Evolutionary conservation across 2,113 vertebrate genomes (phyloP).

Genomic region (Sylvilagus bachmani): DNA sequence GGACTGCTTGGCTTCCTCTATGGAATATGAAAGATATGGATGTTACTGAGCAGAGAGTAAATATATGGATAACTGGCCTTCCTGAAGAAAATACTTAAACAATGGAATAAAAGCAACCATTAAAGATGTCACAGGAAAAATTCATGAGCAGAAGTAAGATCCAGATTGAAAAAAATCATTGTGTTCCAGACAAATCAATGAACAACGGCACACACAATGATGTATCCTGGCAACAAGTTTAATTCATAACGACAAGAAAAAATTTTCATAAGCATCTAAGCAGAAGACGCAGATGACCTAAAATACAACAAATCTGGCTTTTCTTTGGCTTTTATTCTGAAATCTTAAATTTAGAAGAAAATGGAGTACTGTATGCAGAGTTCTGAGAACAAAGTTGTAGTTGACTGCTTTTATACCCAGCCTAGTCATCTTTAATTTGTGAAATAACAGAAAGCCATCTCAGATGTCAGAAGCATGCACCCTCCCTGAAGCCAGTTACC

Average conservation of each 20-base stretch:
- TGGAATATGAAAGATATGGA: background rate
- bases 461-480: constrained; percentile 20
- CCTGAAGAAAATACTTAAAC: constrained; percentile 57
- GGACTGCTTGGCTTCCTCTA: background rate
- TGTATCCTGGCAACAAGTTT: constrained; percentile 70
- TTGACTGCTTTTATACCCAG: constrained; percentile 74
- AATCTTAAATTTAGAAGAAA: constrained; percentile 70
- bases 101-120: constrained; percentile 51
- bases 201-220: constrained; percentile 57
- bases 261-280: constrained; percentile 63
- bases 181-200: constrained; percentile 68
- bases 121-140: constrained; percentile 65
- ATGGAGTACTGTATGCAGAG: constrained; percentile 26
- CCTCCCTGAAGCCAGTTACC: background rate
- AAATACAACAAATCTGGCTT: constrained; percentile 64
- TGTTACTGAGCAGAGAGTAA: background rate
- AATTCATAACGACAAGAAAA: constrained; percentile 74
- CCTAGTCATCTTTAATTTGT: constrained; percentile 48
- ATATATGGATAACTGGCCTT: constrained; percentile 22
- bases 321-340: constrained; percentile 65
- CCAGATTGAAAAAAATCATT: constrained; percentile 75
- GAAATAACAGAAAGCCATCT: constrained; percentile 52
- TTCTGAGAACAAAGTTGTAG: constrained; percentile 61
- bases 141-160: constrained; percentile 73
- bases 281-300: constrained; percentile 61